These are phyloP conservation scores for Coboldia fuscipes DNA, from an alignment of 1,140 invertebrate species.

Conservation along the genomic window DNA sequence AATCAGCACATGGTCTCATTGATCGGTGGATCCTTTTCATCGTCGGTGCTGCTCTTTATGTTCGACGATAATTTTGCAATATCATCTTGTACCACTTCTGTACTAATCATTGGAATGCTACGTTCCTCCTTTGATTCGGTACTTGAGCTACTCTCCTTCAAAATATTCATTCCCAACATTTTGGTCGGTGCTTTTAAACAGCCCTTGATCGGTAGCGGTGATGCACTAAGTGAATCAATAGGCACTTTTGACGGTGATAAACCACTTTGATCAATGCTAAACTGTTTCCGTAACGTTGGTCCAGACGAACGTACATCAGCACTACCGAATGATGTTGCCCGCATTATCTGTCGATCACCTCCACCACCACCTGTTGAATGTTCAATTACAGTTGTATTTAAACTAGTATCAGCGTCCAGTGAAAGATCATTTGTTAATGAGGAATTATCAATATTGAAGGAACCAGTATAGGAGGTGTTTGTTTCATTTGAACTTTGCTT, in stretches of 20 bases:
- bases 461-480: constrained; percentile 18
- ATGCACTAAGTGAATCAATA: background rate
- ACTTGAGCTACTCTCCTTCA: constrained; percentile 11
- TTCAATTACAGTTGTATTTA: constrained; percentile 3
- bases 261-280: constrained; percentile 20
- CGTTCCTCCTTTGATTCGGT: constrained; percentile 4
- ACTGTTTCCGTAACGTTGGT: constrained; percentile 20
- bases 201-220: constrained; percentile 8
- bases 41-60: constrained; percentile 21
- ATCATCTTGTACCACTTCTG: constrained; percentile 19
- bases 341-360: constrained; percentile 5
- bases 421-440: constrained; percentile 18
- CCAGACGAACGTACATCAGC: constrained; percentile 8
- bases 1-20: constrained; percentile 23
- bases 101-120: constrained; percentile 19
- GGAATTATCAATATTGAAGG: constrained; percentile 19
- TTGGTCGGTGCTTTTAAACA: constrained; percentile 15
- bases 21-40: constrained; percentile 18
- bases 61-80: constrained; percentile 21
- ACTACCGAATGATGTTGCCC: constrained; percentile 16
- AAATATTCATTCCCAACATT: constrained; percentile 17
- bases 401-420: constrained; percentile 10
- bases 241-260: constrained; percentile 6
- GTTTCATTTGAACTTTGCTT: constrained; percentile 22
- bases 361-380: constrained; percentile 5